Evolutionary conservation across 2,888 invertebrate species (phyloP), one percentile per base, ranked within the genome.

Genomic region (Limnephilus marmoratus): DNA sequence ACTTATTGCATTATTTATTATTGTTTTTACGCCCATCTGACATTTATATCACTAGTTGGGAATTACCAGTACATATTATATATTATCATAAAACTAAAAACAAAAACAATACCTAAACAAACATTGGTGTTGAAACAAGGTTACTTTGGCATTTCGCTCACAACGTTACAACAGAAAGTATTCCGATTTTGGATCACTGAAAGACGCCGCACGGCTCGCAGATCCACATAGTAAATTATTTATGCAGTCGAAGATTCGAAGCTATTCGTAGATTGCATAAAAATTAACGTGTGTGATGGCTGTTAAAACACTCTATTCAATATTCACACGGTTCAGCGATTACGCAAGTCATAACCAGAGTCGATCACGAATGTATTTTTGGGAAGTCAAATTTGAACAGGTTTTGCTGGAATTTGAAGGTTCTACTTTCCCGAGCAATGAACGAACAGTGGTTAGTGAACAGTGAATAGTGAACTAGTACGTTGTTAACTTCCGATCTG

Each of bases 351-450:
- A 68, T n/a, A 24, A 68, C n/a, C 53, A 53, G 68, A 68, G 68
- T 68, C n/a, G 24, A 68, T 24, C 68, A 68, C 68, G 68, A 68
- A 68, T 24, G 68, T n/a, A n/a, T 68, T 80, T 80, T 88, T 89
- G 11, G 81, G 88, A 80, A 80, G 68, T 89, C 24, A 37, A 34
- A 68, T n/a, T 12, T 7, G 34, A 89, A 89, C 88, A 12, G 88
- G 88, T 89, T 89, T 81, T n/a, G 34, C 13, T 85, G 45, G 5
- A 45, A 68, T 24, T 89, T 81, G 81, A 89, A 89, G 88, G 81
- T 89, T 89, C 88, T 18, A 89, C 88, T 89, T 89, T 89, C 88
- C 80, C 88, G 24, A 89, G 31, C 81, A 18, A 89, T 49, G 15
- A 49, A 49, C 49, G 15, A 49, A 49, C 15, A 49, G 34, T 68